phyloP scores from a whole-genome alignment of 2,113 vertebrate species.

The Neolamprologus toae region DNA sequence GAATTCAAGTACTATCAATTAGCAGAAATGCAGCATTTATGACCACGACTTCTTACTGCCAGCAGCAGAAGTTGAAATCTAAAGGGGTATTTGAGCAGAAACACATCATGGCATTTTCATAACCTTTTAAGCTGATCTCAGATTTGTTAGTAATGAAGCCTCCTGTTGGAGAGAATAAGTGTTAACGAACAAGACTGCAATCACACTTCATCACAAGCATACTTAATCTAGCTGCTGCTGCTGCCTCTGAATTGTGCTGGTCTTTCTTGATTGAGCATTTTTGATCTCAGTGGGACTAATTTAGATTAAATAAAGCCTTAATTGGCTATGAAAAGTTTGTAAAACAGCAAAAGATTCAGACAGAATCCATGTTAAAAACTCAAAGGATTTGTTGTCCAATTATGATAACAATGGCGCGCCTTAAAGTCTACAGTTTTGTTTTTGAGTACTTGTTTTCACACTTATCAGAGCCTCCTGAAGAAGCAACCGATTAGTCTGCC shows the following conservation, averaged over 20 bases:
- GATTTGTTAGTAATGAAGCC: not conserved
- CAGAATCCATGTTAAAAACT: not conserved
- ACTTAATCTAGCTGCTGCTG: not conserved
- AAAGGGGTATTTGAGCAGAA: not conserved
- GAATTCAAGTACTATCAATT: not conserved
- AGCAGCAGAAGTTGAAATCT: not conserved
- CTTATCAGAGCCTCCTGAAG: constrained; percentile 2
- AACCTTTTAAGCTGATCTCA: not conserved
- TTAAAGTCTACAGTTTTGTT: not conserved
- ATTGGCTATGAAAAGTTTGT: not conserved
- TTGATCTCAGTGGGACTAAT: not conserved
- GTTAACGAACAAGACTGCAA: not conserved
- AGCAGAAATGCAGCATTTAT: not conserved
- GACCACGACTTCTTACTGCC: not conserved
- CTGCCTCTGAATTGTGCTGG: not conserved
- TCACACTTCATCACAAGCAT: not conserved
- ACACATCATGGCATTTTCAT: not conserved
- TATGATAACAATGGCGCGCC: not conserved
- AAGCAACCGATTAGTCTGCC: constrained; percentile 18
- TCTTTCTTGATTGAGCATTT: not conserved
- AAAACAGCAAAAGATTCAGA: not conserved
- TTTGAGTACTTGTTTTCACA: not conserved
- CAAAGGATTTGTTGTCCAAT: not conserved
- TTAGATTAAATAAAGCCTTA: not conserved
- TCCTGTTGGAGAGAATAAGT: not conserved